Conservation (phyloP, 2,113 vertebrate species). For the Tyto alba region DNA sequence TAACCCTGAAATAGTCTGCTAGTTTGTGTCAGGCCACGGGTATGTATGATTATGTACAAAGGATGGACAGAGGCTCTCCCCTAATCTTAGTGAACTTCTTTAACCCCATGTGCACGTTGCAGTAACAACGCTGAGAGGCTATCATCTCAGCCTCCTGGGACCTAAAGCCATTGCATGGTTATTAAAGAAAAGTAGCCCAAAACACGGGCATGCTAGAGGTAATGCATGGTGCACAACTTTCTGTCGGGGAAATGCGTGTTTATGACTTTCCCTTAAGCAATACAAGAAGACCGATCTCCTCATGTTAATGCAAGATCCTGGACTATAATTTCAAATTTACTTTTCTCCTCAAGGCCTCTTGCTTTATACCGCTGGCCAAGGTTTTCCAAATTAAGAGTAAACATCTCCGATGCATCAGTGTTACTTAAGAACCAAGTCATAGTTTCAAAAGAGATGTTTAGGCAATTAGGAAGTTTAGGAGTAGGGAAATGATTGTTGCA, state of each 20-base stretch:
- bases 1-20: neutral
- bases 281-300: neutral
- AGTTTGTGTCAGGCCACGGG: neutral
- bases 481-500: neutral
- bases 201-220: fast-evolving
- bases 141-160: neutral
- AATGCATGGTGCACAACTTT: neutral
- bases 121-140: neutral
- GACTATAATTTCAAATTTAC: neutral
- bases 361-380: slow-evolving; percentile 12
- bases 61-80: neutral
- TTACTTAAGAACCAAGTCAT: neutral
- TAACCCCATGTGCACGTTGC: neutral
- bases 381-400: neutral
- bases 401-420: neutral
- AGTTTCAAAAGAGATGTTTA: neutral
- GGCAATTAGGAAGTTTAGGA: neutral
- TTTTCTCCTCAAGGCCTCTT: slow-evolving; percentile 7
- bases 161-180: neutral
- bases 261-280: neutral
- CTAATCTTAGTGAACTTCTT: neutral
- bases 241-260: neutral
- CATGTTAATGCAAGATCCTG: slow-evolving; percentile 9
- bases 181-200: neutral
- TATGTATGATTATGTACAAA: neutral